phyloP scores from a whole-genome alignment of 1,140 invertebrate genomes.

The Lithobius niger region DNA sequence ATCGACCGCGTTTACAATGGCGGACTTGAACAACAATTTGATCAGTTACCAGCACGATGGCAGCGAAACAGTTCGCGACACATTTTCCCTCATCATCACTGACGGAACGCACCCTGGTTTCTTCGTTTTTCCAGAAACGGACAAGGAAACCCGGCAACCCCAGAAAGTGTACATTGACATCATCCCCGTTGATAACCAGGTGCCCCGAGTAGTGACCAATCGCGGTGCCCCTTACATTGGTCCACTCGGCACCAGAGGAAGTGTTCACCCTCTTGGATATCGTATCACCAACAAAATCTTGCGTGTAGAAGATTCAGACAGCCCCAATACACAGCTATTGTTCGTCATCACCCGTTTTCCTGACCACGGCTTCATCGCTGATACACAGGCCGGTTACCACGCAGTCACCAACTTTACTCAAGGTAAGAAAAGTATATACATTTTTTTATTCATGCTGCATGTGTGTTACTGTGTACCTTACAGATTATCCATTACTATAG shows the following conservation, averaged over 20 bases:
- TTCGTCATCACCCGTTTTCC: constrained; percentile 27
- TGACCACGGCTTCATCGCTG: constrained; percentile 28
- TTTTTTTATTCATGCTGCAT: too few relatives aligned
- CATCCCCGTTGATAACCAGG: constrained; percentile 30
- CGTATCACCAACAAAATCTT: constrained; percentile 24
- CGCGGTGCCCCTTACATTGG: constrained; percentile 23
- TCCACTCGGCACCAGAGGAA: constrained; percentile 17
- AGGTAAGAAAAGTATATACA: constrained; percentile 31
- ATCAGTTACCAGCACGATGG: constrained; percentile 34
- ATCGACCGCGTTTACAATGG: constrained; percentile 27
- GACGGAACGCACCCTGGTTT: constrained; percentile 31
- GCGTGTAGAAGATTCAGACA: constrained; percentile 30
- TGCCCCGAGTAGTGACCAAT: constrained; percentile 28
- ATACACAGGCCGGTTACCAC: constrained; percentile 19
- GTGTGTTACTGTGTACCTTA: too few relatives aligned
- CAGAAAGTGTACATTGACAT: constrained; percentile 30
- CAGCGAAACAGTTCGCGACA: constrained; percentile 26
- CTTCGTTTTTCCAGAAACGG: constrained; percentile 28
- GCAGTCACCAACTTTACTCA: constrained; percentile 30
- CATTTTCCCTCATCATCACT: constrained; percentile 28
- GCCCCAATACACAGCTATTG: constrained; percentile 20
- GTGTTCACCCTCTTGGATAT: constrained; percentile 21
- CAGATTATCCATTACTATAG: too few relatives aligned
- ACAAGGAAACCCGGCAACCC: constrained; percentile 21
- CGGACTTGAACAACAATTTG: constrained; percentile 27